Conservation (phyloP, 2,113 vertebrate genomes). For the Tetraodon nigroviridis region DNA sequence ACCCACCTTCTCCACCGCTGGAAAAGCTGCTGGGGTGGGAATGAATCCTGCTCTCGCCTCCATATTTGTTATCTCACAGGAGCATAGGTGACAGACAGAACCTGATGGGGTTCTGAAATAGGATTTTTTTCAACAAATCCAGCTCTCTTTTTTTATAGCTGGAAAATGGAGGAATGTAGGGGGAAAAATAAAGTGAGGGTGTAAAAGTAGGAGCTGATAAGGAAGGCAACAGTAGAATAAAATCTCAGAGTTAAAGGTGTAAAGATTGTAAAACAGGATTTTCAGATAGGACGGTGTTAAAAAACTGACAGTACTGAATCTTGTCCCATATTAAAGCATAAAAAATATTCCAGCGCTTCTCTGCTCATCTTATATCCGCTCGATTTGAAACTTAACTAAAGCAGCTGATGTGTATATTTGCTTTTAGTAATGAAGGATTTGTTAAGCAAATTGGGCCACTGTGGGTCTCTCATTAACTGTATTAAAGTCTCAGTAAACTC, state of each 20-base stretch:
- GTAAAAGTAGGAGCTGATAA: slow-evolving; percentile 11
- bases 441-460: too few relatives aligned
- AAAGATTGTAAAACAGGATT: slow-evolving; percentile 11
- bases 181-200: slow-evolving; percentile 4
- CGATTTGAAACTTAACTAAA: too few relatives aligned
- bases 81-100: slow-evolving; percentile 32
- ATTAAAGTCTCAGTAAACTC: too few relatives aligned
- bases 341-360: too few relatives aligned
- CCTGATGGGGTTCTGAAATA: slow-evolving; percentile 27
- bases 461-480: too few relatives aligned
- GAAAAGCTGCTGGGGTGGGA: background rate
- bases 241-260: background rate
- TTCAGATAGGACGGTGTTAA: slow-evolving; percentile 20
- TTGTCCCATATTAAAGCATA: too few relatives aligned
- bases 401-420: too few relatives aligned
- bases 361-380: too few relatives aligned
- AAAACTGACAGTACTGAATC: background rate
- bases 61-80: background rate
- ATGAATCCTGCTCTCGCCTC: slow-evolving; percentile 1
- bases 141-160: too few relatives aligned
- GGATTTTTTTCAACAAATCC: background rate
- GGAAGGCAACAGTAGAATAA: slow-evolving; percentile 21
- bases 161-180: background rate
- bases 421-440: too few relatives aligned
- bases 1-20: background rate